Evolutionary conservation across 1,140 invertebrate species (phyloP), one percentile per base, ranked within the genome.

Genomic region (Bombus difficillimus): DNA sequence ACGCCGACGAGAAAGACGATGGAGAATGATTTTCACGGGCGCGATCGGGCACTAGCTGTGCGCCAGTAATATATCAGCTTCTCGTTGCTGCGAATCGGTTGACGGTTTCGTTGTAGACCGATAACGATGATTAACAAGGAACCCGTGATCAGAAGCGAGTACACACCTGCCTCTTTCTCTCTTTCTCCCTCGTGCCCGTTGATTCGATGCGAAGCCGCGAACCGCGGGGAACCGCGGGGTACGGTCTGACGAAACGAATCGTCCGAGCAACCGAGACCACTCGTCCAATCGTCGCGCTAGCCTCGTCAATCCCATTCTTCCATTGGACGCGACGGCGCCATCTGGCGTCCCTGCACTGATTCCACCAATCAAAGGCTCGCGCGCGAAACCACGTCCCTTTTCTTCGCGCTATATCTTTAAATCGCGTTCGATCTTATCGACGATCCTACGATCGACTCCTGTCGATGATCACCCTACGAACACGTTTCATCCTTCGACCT

Each of bases 61-160:
- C 73, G 68, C 72, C 57, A 39, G 25, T 62, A 64, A 83, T 37
- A 22, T 59, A 59, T 59, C 81, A 57, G 32, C 18, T n/a, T 74
- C 25, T 34, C n/a, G 41, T 53, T 25, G 59, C 83, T 76, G 57
- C 57, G 47, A 82, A 59, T 53, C 83, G 84, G 79, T 68, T 74
- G 83, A 62, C 66, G 81, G 57, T 73, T 83, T 37, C 73, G 57
- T 72, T 59, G 47, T 57, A 77, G 74, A 39, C 78, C 81, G 81
- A 86, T 84, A 84, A 86, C 86, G 71, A 39, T 66, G 69, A 66
- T 72, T 77, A 68, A 37, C 78, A 59, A 15, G 76, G 77, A 53
- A 43, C 34, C 69, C 76, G 68, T 80, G 83, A 28, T 62, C 57
- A 43, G 59, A 53, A 85, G 81, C 43, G 83, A 78, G 68, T 57